Conservation (phyloP, 2,888 invertebrate species). For the Sinopyrophorus schimmeli region DNA sequence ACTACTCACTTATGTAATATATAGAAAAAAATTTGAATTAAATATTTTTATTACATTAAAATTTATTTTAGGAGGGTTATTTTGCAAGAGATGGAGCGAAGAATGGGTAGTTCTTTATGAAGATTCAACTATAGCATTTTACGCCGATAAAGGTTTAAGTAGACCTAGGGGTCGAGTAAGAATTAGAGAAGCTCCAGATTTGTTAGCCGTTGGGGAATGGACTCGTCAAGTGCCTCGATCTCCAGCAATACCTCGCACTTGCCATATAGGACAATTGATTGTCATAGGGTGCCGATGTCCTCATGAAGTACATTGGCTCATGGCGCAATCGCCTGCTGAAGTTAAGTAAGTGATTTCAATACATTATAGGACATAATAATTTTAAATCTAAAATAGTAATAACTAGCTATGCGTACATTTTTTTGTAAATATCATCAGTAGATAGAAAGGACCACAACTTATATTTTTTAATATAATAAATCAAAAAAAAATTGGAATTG, state of each 20-base stretch:
- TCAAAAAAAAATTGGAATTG: too few species aligned
- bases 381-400: too few species aligned
- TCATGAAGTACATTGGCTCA: conserved; percentile 78
- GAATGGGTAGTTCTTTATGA: conserved; percentile 84
- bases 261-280: conserved; percentile 72
- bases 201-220: conserved; percentile 80
- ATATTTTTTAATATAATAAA: too few species aligned
- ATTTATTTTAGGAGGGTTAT: conserved; percentile 68
- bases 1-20: too few species aligned
- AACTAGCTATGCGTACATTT: too few species aligned
- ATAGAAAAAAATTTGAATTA: too few species aligned
- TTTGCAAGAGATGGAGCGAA: conserved; percentile 81
- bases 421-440: too few species aligned
- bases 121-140: conserved; percentile 87
- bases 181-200: conserved; percentile 79
- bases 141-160: conserved; percentile 65
- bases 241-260: conserved; percentile 71
- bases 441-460: too few species aligned
- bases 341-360: conserved; percentile 76
- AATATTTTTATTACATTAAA: too few species aligned
- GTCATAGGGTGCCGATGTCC: conserved; percentile 71
- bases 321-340: conserved; percentile 76
- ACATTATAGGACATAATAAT: too few species aligned
- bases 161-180: conserved; percentile 57
- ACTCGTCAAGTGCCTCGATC: conserved; percentile 76